Evolutionary conservation across 2,888 invertebrate genomes (phyloP), one percentile per base, ranked within the genome.

Genomic region (Ditylenchus weischeri): DNA sequence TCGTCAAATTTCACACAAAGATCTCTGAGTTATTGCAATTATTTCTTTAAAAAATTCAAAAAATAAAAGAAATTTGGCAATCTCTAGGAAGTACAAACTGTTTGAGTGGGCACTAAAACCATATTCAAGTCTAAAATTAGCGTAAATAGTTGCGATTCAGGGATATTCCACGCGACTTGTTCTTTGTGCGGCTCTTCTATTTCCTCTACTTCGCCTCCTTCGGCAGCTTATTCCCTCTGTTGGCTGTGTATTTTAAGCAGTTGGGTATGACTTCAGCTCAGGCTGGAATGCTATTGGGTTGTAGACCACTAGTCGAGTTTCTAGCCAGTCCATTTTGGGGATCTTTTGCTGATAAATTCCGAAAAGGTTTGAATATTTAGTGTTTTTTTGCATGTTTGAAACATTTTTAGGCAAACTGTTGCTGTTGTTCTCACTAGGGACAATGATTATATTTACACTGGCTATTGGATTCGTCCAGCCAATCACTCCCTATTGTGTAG

Each of bases 201-300:
- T 95, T 99, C 86, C 95, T 95, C 88, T 98, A 96, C 87, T 98
- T 95, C 85, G 93, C 95, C 54, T 95, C 96, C 0, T 98, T 98
- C 84, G 98, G 98, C 8, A 93, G 93, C 0, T 88, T 98, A 19
- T 98, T 96, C 84, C 98, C 98, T 0, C 86, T 99, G 71, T 91
- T 98, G 90, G 96, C 94, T 49, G 92, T 98, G 58, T 99, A 96
- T 86, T 98, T 98, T 87, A 99, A 98, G 86, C 96, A 96, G 87
- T 90, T 96, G 90, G 94, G 94, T 69, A 94, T 98, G 93, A 95
- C 94, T 85, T 92, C 95, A 0, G 90, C 90, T 21, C 76, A 81
- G 73, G 78, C 83, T 4, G 83, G 83, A 8, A 78, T 86, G 21
- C 79, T 87, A 19, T 91, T 95, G 78, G 96, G 98, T 36, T 90